phyloP scores from a whole-genome alignment of 2,113 vertebrate species.

The Girardinichthys multiradiatus region DNA sequence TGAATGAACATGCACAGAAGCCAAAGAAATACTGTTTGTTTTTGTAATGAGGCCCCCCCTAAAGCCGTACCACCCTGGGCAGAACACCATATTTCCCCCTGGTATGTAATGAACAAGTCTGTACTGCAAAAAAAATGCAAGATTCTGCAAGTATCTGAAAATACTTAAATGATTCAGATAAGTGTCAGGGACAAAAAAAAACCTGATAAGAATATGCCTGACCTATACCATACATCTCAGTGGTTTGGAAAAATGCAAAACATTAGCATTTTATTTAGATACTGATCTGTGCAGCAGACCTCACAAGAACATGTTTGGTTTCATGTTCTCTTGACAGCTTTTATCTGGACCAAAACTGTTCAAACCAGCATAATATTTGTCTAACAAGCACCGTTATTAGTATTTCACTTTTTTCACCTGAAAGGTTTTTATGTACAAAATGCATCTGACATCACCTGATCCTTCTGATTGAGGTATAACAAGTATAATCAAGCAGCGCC shows the following conservation, averaged over 20 bases:
- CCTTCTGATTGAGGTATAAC: neutral
- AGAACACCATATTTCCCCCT: too few relatives aligned
- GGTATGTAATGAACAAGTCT: too few relatives aligned
- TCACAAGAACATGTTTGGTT: neutral
- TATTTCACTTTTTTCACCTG: neutral
- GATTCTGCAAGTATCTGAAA: too few relatives aligned
- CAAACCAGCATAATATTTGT: neutral
- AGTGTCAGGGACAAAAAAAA: too few relatives aligned
- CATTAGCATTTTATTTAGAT: neutral
- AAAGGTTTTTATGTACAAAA: neutral
- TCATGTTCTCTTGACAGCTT: neutral
- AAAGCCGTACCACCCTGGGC: too few relatives aligned
- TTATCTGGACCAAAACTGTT: neutral
- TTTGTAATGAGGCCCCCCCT: too few relatives aligned
- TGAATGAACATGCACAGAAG: too few relatives aligned
- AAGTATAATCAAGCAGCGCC: neutral
- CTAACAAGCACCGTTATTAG: neutral
- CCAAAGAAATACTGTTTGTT: too few relatives aligned
- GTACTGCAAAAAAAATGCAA: too few relatives aligned
- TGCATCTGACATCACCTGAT: neutral
- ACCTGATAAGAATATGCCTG: too few relatives aligned
- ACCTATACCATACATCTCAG: too few relatives aligned
- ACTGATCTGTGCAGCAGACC: neutral
- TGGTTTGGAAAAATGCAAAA: neutral
- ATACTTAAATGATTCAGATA: too few relatives aligned